Percentiles rank a stretch among this genome's conserved stretches.
These are phyloP conservation scores for Brachionus rubens DNA, from an alignment of 1,140 invertebrate species.

Conservation along the genomic window DNA sequence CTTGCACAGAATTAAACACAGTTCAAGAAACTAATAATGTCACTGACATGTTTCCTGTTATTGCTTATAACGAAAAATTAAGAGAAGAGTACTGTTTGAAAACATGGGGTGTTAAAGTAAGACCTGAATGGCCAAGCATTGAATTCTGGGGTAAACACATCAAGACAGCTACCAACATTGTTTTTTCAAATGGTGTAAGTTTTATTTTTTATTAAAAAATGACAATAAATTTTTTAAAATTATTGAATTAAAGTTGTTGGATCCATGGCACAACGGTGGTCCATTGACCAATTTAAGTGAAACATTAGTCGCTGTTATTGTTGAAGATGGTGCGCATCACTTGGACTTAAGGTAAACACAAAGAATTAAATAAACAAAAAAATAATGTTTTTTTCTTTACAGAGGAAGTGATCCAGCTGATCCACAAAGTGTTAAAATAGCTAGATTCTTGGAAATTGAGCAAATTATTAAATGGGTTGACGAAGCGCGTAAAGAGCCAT, in stretches of 20 bases:
- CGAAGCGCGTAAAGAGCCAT: constrained; percentile 30
- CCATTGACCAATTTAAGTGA: constrained; percentile 63
- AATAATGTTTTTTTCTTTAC: neutral
- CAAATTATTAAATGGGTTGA: constrained; percentile 40
- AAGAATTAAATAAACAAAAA: neutral
- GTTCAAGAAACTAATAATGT: constrained; percentile 76
- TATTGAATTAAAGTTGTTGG: constrained; percentile 61
- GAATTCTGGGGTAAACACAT: constrained; percentile 76
- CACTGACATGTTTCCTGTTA: constrained; percentile 77
- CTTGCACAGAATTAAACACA: constrained; percentile 93
- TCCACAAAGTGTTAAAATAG: constrained; percentile 24
- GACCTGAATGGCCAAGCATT: constrained; percentile 67
- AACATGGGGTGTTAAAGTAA: constrained; percentile 69
- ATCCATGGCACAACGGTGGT: constrained; percentile 89
- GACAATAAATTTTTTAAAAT: neutral
- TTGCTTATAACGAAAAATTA: constrained; percentile 70
- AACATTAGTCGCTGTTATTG: constrained; percentile 52
- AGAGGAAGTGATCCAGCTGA: constrained; percentile 38
- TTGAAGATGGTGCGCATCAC: constrained; percentile 86
- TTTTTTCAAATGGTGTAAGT: constrained; percentile 46
- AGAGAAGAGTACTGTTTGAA: constrained; percentile 69
- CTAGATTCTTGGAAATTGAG: constrained; percentile 28
- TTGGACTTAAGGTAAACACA: constrained; percentile 48
- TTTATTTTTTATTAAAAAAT: too few relatives aligned
- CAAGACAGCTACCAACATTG: constrained; percentile 74